A percentile compares a stretch with the other conserved stretches of the same genome.
phyloP scores from a whole-genome alignment of 2,797 vertebrate species.

The Gallinago stenura region DNA sequence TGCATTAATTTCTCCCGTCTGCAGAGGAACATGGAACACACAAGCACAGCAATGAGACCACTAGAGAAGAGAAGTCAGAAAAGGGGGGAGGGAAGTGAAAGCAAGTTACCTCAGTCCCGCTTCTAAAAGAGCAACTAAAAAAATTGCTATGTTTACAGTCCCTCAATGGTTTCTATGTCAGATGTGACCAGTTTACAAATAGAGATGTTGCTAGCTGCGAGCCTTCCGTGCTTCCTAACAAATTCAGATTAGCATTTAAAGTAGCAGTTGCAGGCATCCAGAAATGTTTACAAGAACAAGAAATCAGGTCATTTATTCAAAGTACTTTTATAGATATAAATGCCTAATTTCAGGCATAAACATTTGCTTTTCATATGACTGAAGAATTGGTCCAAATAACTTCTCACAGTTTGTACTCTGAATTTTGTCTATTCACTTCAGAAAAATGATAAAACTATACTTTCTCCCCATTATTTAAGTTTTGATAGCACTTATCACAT shows the following conservation, averaged over 20 bases:
- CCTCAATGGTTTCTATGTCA: conserved; percentile 46
- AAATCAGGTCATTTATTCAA: neutral
- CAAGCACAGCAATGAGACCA: neutral
- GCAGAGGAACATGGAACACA: neutral
- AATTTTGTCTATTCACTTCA: neutral
- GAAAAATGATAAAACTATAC: neutral
- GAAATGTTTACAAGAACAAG: neutral
- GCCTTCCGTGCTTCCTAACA: neutral
- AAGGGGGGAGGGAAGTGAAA: neutral
- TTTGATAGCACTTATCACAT: neutral
- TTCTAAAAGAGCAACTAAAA: neutral
- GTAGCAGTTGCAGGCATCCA: neutral
- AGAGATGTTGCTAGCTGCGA: neutral
- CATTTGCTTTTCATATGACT: neutral
- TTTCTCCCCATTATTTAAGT: neutral
- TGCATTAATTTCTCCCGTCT: neutral
- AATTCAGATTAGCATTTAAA: neutral
- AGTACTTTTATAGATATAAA: neutral
- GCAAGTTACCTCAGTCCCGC: neutral
- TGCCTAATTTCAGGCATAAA: neutral
- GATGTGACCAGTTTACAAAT: conserved; percentile 60
- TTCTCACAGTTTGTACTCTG: neutral
- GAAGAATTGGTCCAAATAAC: neutral
- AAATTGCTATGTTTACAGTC: neutral
- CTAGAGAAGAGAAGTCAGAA: neutral